Percentiles rank a stretch among this genome's conserved stretches.
phyloP scores from a whole-genome alignment of 2,113 vertebrate species.

The Egretta garzetta region DNA sequence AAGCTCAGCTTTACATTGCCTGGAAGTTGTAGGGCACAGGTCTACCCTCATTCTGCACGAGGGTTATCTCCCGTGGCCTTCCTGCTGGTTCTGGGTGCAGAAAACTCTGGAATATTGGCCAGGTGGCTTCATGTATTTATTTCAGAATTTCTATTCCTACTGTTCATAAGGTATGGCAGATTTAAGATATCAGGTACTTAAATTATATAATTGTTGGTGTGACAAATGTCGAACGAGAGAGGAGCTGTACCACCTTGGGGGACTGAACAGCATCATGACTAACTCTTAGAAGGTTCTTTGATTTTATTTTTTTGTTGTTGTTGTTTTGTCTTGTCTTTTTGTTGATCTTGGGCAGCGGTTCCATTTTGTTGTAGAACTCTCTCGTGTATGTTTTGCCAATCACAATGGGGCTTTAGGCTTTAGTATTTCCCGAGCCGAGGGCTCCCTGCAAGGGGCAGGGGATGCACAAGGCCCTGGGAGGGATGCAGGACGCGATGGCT shows the following conservation, averaged over 20 bases:
- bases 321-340: neutral
- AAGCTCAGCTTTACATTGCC: neutral
- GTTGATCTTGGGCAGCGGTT: neutral
- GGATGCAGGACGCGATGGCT: neutral
- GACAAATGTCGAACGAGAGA: neutral
- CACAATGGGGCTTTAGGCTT: neutral
- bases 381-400: neutral
- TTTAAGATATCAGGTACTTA: neutral
- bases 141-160: neutral
- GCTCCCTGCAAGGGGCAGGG: neutral
- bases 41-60: rapidly evolving
- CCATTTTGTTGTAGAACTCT: neutral
- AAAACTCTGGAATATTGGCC: neutral
- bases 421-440: neutral
- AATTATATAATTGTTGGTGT: neutral
- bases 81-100: neutral
- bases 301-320: neutral
- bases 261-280: neutral
- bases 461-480: neutral
- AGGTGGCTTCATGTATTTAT: neutral
- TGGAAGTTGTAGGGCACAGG: neutral
- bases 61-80: neutral
- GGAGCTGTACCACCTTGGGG: neutral
- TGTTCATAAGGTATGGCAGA: neutral
- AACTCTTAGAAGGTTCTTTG: neutral